A percentile compares a stretch with the other conserved stretches of the same genome.
phyloP scores from a whole-genome alignment of 2,888 invertebrate species.

The Chrysotoxum bicinctum region DNA sequence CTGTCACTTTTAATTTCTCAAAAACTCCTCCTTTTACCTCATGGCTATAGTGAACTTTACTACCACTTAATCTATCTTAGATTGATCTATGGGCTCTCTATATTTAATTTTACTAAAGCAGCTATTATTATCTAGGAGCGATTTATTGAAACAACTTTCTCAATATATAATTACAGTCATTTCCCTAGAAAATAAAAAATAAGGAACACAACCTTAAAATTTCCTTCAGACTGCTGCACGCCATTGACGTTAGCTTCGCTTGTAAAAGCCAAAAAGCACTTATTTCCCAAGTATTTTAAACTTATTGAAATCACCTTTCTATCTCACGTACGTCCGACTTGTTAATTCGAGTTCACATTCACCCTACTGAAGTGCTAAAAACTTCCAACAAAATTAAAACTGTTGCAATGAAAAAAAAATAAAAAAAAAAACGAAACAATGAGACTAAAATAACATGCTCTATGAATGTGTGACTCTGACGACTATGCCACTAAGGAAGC shows the following conservation, averaged over 20 bases:
- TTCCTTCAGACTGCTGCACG: background rate
- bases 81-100: background rate
- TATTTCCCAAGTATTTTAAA: background rate
- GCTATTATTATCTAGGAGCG: background rate
- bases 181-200: background rate
- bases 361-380: background rate
- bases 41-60: background rate
- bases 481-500: conserved; percentile 15
- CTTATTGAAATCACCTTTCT: background rate
- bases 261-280: background rate
- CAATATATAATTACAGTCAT: background rate
- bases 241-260: background rate
- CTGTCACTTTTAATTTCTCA: background rate
- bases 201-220: background rate
- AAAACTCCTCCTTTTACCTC: background rate
- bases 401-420: background rate
- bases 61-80: background rate
- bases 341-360: background rate
- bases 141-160: background rate
- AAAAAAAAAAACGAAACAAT: background rate
- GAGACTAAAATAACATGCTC: background rate
- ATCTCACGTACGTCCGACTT: background rate
- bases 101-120: background rate
- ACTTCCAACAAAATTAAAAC: background rate
- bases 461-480: background rate